phyloP scores from a whole-genome alignment of 2,113 vertebrate genomes.

The Cromileptes altivelis region DNA sequence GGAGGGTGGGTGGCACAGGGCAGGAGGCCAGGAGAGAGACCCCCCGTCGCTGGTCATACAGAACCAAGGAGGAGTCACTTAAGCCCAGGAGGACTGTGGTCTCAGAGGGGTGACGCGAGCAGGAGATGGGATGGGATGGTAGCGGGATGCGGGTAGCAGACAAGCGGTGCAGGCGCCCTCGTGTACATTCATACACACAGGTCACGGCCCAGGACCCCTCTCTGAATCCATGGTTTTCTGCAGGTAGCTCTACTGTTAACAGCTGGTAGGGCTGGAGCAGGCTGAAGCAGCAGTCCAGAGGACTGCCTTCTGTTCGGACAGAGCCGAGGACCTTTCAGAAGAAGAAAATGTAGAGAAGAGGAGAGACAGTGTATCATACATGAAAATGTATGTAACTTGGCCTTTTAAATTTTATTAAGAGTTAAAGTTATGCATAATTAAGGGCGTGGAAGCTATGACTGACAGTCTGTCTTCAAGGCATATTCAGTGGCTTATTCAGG shows the following conservation, averaged over 20 bases:
- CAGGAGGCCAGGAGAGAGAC: slow-evolving; percentile 86
- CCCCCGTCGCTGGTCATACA: slow-evolving; percentile 88
- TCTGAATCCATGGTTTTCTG: slow-evolving; percentile 37
- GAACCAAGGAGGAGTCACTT: slow-evolving; percentile 90
- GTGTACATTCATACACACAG: slow-evolving; percentile 88
- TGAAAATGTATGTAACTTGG: too few species aligned
- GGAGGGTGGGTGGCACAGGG: slow-evolving; percentile 85
- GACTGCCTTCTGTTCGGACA: slow-evolving; percentile 88
- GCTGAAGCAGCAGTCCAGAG: slow-evolving; percentile 90
- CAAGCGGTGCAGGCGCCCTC: slow-evolving; percentile 85
- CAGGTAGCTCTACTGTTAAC: slow-evolving; percentile 88
- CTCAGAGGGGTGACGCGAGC: slow-evolving; percentile 87
- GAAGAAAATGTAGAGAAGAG: neutral
- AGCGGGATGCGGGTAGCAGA: slow-evolving; percentile 87
- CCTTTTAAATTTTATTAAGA: too few species aligned
- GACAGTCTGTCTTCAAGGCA: too few species aligned
- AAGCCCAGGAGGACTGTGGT: slow-evolving; percentile 90
- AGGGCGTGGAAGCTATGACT: too few species aligned
- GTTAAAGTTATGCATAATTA: too few species aligned
- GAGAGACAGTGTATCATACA: neutral
- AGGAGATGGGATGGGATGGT: slow-evolving; percentile 87
- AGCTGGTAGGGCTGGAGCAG: slow-evolving; percentile 88
- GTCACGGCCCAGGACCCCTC: slow-evolving; percentile 84
- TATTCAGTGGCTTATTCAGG: too few species aligned
- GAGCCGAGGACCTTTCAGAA: slow-evolving; percentile 88